Base-by-base conservation (phyloP, 2,888 invertebrate genomes). In the Drosophila pseudotalamancana region DNA sequence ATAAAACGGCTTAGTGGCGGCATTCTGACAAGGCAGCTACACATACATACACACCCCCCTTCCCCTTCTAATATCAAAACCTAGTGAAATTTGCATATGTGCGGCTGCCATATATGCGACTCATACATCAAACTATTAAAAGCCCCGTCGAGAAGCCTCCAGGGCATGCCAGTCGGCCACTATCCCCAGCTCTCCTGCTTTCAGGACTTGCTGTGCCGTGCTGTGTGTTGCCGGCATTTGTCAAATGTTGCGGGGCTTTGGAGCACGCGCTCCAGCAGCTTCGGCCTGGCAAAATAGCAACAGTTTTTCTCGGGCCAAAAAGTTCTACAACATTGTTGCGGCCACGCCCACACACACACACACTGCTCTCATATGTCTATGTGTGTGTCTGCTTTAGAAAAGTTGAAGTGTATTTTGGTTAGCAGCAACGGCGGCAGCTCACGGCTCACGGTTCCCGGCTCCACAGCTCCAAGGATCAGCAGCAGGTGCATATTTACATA, bases 41-140 rank as follows among this genome's bases (percentile, higher is more conserved):
- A 14, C n/a, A n/a, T n/a, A 9, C 16, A 6, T 46, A 11, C 6
- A 31, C 34, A 12, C 6, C 16, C 18, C 50, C 48, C 54, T 34
- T 9, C 3, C n/a, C 25, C n/a, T 55, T n/a, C n/a, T n/a, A n/a
- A n/a, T n/a, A n/a, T n/a, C 18, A 1, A 6, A 29, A 37, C 48
- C 83, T 79, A 72, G 53, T 59, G 68, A 64, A 77, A 83, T 83
- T 83, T 83, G 73, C 83, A 83, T 87, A 71, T 56, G 68, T 59
- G 48, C 21, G 64, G 54, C 71, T 61, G 60, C 54, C 65, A 72
- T 51, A 67, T 56, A 75, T 71, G 75, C 72, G 64, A 46, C 84
- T 80, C 85, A 77, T 86, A 84, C 87, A 83, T 83, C 87, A 83
- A 87, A 84, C 87, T 83, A 83, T 83, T 83, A 83, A 84, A 83